phyloP scores from a whole-genome alignment of 2,113 vertebrate genomes.

The Sander lucioperca region DNA sequence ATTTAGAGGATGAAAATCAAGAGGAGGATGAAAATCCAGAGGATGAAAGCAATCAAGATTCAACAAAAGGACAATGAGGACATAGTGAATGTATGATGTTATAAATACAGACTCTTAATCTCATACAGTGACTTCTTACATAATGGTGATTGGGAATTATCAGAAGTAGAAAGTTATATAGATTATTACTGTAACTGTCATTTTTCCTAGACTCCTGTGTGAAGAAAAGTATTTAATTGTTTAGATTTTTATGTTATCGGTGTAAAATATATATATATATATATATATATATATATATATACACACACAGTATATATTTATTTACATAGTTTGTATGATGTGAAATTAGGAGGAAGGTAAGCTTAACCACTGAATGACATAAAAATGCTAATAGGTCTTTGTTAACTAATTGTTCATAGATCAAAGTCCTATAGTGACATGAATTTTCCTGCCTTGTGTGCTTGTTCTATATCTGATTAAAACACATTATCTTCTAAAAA shows the following conservation, averaged over 20 bases:
- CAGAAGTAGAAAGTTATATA: background rate
- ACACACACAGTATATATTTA: background rate
- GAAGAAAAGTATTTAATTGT: background rate
- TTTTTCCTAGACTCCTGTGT: background rate
- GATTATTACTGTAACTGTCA: background rate
- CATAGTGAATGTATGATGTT: background rate
- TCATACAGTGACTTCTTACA: background rate
- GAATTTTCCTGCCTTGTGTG: background rate
- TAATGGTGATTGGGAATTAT: background rate
- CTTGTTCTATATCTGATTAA: constrained; percentile 27
- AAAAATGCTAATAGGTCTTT: background rate
- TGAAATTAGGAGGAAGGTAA: background rate
- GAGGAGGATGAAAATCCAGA: background rate
- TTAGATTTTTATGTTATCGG: background rate
- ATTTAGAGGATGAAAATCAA: constrained; percentile 28
- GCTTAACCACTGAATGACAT: background rate
- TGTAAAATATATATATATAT: constrained; percentile 1
- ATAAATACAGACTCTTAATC: background rate
- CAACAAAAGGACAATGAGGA: constrained; percentile 60
- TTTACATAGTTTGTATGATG: constrained; percentile 14
- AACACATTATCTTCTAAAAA: background rate
- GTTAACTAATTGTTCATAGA: background rate
- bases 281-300: background rate
- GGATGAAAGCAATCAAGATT: background rate
- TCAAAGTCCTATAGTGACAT: background rate